phyloP scores from a whole-genome alignment of 2,113 vertebrate species.

The Heliornis fulica region DNA sequence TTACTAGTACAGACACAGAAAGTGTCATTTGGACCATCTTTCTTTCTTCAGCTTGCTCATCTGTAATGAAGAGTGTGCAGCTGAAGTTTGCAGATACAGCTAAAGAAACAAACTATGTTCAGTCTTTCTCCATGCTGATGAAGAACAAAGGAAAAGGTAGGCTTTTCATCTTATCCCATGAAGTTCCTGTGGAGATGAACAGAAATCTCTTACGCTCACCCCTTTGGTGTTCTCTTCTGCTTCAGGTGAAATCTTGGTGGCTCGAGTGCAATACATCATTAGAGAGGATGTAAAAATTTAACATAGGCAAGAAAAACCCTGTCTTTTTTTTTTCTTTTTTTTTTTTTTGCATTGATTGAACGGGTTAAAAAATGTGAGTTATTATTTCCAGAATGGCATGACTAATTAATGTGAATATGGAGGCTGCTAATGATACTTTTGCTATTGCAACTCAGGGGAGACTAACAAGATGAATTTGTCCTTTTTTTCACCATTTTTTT shows the following conservation, averaged over 20 bases:
- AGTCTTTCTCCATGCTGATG: accelerated
- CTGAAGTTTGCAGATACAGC: neutral
- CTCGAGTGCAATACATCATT: neutral
- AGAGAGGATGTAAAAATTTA: neutral
- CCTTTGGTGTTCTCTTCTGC: neutral
- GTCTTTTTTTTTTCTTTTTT: too few relatives aligned
- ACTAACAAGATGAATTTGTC: neutral
- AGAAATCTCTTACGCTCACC: accelerated
- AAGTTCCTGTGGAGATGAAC: neutral
- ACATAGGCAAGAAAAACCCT: accelerated
- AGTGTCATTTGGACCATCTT: neutral
- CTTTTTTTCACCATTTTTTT: accelerated
- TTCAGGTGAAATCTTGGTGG: neutral
- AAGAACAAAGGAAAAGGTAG: neutral
- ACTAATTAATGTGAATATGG: neutral
- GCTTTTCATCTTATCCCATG: neutral
- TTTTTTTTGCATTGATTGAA: neutral
- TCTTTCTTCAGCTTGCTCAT: neutral
- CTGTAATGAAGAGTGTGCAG: neutral
- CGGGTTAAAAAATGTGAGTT: neutral
- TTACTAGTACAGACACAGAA: neutral
- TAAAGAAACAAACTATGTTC: neutral
- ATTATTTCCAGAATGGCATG: neutral
- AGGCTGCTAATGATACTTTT: neutral
- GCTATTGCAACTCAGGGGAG: neutral